Percentiles rank a stretch among this genome's conserved stretches.
Conservation (phyloP, 2,113 vertebrate species). For the Sphyrna mokarran region DNA sequence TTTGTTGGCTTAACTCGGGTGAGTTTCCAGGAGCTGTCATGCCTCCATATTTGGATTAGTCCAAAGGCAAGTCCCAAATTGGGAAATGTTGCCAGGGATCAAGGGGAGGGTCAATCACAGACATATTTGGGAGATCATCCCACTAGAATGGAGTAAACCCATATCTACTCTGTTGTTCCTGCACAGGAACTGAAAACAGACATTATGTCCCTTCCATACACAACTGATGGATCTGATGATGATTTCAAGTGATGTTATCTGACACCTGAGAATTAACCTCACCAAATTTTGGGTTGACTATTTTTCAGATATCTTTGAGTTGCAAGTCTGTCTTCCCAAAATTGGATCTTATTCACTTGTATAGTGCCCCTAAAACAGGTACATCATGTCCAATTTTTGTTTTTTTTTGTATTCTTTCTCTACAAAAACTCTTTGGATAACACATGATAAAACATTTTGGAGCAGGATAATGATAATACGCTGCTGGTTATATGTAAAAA, state of each 20-base stretch:
- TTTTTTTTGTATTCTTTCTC: not conserved
- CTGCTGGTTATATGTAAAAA: not conserved
- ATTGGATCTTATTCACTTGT: not conserved
- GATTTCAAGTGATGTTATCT: not conserved
- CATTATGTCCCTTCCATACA: not conserved
- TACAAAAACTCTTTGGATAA: not conserved
- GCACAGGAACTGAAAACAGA: not conserved
- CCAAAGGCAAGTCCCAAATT: not conserved
- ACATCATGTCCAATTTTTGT: not conserved
- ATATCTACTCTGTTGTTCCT: not conserved
- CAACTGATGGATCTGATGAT: not conserved
- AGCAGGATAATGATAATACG: not conserved
- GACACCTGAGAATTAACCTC: not conserved
- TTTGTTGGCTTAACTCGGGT: not conserved
- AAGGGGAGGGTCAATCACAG: not conserved
- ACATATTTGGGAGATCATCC: not conserved
- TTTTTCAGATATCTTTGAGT: too few species aligned
- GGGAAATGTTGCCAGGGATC: not conserved
- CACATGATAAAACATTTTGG: not conserved
- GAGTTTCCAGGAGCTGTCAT: not conserved
- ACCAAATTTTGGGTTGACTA: not conserved
- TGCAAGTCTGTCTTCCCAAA: not conserved
- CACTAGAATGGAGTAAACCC: not conserved
- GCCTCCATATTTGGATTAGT: not conserved
- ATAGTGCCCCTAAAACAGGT: not conserved